Evolutionary conservation across 2,113 vertebrate genomes (phyloP).

Genomic region (Amblyornis subalaris): DNA sequence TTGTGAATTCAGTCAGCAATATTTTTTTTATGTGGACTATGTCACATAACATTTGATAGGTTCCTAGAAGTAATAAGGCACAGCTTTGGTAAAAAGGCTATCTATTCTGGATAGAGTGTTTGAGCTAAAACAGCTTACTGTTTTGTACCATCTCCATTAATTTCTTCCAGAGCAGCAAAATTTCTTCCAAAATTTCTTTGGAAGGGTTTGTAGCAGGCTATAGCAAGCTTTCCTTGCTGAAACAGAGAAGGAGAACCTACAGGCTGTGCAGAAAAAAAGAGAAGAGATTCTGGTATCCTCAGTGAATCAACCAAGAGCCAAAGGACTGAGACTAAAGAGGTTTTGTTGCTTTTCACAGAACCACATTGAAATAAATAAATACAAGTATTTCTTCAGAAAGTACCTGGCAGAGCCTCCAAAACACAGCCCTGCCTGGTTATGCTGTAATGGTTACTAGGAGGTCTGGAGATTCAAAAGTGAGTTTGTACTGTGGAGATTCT

Average conservation of each 20-base stretch:
- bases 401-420: not conserved
- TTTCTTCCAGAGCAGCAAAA: not conserved
- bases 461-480: not conserved
- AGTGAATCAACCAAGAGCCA: not conserved
- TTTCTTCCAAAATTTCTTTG: not conserved
- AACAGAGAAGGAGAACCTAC: not conserved
- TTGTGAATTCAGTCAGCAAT: not conserved
- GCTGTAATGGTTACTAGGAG: not conserved
- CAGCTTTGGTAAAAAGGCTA: not conserved
- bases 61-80: not conserved
- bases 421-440: not conserved
- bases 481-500: not conserved
- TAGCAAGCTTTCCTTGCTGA: not conserved
- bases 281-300: not conserved
- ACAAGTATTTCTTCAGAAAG: not conserved
- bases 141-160: not conserved
- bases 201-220: not conserved
- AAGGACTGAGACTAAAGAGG: not conserved
- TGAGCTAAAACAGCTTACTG: not conserved
- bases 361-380: not conserved
- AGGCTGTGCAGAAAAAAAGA: rapidly evolving
- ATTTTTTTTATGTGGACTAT: not conserved
- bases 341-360: not conserved
- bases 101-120: not conserved
- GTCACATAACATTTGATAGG: not conserved